phyloP scores from a whole-genome alignment of 2,888 invertebrate species.

The Stenotaenia linearis region DNA sequence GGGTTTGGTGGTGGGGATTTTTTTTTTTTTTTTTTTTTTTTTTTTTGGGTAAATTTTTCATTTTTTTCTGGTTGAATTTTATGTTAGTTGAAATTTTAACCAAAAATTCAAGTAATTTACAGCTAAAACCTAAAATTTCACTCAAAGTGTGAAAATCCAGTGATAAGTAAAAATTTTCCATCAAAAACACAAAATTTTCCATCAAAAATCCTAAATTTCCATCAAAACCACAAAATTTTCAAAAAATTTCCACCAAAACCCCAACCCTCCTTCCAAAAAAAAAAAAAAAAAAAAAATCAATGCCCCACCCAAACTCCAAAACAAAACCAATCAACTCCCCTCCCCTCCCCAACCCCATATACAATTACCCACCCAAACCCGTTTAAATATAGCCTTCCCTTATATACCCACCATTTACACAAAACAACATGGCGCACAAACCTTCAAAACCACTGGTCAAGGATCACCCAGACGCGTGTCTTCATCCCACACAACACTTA shows the following conservation, averaged over 20 bases:
- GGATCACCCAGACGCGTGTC: conserved; percentile 7
- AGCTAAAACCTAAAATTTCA: not conserved
- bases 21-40: no score
- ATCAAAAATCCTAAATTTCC: no score
- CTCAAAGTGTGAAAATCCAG: no score
- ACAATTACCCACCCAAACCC: conserved; percentile 1
- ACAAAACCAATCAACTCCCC: not conserved
- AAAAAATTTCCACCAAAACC: not conserved
- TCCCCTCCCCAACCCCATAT: not conserved
- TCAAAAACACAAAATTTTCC: no score
- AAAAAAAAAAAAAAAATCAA: not conserved
- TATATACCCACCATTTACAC: not conserved
- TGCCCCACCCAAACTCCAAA: not conserved
- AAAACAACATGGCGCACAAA: not conserved
- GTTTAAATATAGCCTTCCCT: conserved; percentile 8
- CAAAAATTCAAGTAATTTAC: not conserved
- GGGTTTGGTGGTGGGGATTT: no score
- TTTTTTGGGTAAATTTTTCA: no score
- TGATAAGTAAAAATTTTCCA: no score
- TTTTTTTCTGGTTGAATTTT: no score
- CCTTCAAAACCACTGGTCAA: not conserved
- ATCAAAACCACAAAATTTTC: no score
- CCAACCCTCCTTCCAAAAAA: no score
- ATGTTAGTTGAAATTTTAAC: not conserved
- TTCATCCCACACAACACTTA: not conserved